Evolutionary conservation across 2,113 vertebrate genomes (phyloP).

Genomic region (Melospiza melodia): DNA sequence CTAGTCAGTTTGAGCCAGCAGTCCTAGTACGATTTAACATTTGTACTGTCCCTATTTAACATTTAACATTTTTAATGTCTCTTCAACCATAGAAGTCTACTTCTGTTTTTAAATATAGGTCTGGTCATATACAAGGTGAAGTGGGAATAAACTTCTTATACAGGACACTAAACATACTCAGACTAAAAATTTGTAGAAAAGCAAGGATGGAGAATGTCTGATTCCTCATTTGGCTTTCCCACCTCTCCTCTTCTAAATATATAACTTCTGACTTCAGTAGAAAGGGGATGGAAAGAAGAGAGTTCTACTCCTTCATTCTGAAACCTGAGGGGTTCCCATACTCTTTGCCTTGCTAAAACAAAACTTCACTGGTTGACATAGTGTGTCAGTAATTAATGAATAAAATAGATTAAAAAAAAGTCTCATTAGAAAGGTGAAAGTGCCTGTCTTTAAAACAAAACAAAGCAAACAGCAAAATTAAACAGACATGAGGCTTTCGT

Average conservation of each 20-base stretch:
- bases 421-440: neutral
- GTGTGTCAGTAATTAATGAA: neutral
- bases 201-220: rapidly evolving
- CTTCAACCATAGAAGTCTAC: neutral
- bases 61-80: neutral
- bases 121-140: neutral
- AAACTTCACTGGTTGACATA: rapidly evolving
- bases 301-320: neutral
- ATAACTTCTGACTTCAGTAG: neutral
- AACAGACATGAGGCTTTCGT: neutral
- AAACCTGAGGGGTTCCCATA: neutral
- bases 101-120: neutral
- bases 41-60: neutral
- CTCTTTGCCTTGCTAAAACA: neutral
- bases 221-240: neutral
- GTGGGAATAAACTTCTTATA: neutral
- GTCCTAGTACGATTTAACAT: neutral
- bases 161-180: neutral
- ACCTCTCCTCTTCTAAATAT: neutral
- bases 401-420: neutral
- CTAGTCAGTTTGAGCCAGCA: neutral
- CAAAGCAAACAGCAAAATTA: neutral
- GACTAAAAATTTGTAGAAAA: neutral
- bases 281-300: neutral
- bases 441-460: neutral